Conservation (phyloP, 1,140 invertebrate genomes). For the Marisa cornuarietis region DNA sequence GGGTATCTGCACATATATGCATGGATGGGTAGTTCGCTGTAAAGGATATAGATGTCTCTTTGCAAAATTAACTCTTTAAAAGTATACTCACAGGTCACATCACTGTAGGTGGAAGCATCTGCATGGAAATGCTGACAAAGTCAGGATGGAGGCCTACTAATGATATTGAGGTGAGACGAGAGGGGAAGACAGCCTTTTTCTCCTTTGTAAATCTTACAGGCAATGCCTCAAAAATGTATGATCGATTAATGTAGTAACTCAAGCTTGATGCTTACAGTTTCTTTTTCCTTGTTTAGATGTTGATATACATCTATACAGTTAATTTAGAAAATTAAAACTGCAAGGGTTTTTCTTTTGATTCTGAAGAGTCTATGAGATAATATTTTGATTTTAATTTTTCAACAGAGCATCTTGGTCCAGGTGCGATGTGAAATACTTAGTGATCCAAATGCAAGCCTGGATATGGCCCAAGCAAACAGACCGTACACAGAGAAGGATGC, state of each 20-base stretch:
- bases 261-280: background rate
- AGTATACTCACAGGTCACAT: conserved; percentile 53
- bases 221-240: too few relatives aligned
- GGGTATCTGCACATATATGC: too few relatives aligned
- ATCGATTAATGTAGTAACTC: too few relatives aligned
- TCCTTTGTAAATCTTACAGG: background rate
- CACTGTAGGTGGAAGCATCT: conserved; percentile 62
- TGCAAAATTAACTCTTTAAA: background rate
- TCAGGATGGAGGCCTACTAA: conserved; percentile 61
- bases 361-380: too few relatives aligned
- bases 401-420: conserved; percentile 59
- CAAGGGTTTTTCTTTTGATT: too few relatives aligned
- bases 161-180: conserved; percentile 58
- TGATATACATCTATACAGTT: too few relatives aligned
- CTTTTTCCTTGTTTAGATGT: background rate
- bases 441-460: conserved; percentile 55
- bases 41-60: background rate
- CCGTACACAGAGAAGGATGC: conserved; percentile 54
- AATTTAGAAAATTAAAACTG: background rate
- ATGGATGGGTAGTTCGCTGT: background rate
- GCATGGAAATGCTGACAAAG: conserved; percentile 62
- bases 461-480: conserved; percentile 34
- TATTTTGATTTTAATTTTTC: background rate
- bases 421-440: conserved; percentile 61
- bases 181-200: background rate